Base-by-base conservation (phyloP, 2,888 invertebrate genomes). In the Tryphoninae sp. region DNA sequence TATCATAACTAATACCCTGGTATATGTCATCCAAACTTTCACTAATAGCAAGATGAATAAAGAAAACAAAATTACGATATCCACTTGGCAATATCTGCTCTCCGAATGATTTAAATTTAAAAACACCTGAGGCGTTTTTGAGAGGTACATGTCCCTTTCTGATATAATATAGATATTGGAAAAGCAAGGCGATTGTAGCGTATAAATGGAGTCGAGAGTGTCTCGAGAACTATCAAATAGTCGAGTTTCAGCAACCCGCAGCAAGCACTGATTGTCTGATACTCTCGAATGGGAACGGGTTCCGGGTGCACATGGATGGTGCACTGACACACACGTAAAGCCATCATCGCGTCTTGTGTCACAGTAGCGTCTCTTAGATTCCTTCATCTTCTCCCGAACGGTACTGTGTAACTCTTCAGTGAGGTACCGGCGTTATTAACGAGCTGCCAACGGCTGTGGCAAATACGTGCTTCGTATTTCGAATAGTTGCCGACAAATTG, bases 381-480 rank as follows among this genome's bases (percentile, higher is more conserved):
- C 81, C 62, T 49, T 59, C 49, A n/a, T 22, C 49, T 45, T 40
- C 16, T 42, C 40, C 55, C 75, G 62, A 64, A 33, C 8, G 26
- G 40, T 22, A 45, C 19, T n/a, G 65, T 58, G 22, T 26, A 65
- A 68, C 65, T 75, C 64, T 73, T 59, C 65, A 59, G 26, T 71
- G 51, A 72, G 42, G 49, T 49, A 65, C 79, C 81, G 85, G 84
- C 86, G 86, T 89, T 88, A 89, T 89, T 89, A 89, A 89, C 86
- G 89, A 89, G 87, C 84, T 86, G 84, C 86, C 87, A 87, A 88
- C 86, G 84, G 87, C 85, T 82, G 81, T 85, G 78, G 83, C 83
- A 86, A 82, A 59, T 82, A 85, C 88, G 86, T 87, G 88, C 87
- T 86, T 86, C 86, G 87, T 86, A 87, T 87, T 87, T 86, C 85